These are phyloP conservation scores for Lasioglossum albipes DNA, from an alignment of 1,140 invertebrate species.

Conservation along the genomic window DNA sequence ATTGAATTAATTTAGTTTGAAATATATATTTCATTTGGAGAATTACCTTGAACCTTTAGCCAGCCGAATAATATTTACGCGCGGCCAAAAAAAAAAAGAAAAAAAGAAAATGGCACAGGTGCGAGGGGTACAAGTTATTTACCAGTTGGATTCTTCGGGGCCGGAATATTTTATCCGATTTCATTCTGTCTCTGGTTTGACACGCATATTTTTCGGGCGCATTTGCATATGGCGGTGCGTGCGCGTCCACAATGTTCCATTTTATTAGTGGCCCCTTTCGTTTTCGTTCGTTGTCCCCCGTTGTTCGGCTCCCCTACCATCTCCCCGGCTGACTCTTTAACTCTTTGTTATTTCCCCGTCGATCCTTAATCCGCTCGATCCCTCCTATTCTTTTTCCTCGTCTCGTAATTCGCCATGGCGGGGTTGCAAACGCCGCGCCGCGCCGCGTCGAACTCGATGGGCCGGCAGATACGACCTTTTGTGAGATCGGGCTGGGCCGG, in stretches of 20 bases:
- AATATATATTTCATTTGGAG: no score
- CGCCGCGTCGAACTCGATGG: conserved; percentile 44
- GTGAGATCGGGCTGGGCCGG: conserved; percentile 14
- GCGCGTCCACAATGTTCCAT: neutral
- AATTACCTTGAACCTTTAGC: no score
- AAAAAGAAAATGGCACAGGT: no score
- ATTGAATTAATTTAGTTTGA: no score
- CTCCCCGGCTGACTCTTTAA: conserved; percentile 21
- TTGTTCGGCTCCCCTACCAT: conserved; percentile 6
- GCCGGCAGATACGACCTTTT: conserved; percentile 55
- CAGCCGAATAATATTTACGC: no score
- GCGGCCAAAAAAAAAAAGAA: no score
- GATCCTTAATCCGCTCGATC: conserved; percentile 26
- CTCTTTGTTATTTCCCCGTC: conserved; percentile 32
- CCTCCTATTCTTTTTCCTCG: conserved; percentile 9
- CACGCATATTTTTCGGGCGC: no score
- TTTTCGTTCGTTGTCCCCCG: neutral
- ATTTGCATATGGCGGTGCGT: no score
- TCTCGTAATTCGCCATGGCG: conserved; percentile 36
- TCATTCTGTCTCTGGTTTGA: no score
- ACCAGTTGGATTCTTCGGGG: no score
- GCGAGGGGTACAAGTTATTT: no score
- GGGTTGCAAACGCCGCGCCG: conserved; percentile 10
- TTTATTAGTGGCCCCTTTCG: neutral
- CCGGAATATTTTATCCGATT: no score